A percentile compares a stretch with the other conserved stretches of the same genome.
Conservation (phyloP, 2,113 vertebrate species). For the Corythoichthys haematopterus region DNA sequence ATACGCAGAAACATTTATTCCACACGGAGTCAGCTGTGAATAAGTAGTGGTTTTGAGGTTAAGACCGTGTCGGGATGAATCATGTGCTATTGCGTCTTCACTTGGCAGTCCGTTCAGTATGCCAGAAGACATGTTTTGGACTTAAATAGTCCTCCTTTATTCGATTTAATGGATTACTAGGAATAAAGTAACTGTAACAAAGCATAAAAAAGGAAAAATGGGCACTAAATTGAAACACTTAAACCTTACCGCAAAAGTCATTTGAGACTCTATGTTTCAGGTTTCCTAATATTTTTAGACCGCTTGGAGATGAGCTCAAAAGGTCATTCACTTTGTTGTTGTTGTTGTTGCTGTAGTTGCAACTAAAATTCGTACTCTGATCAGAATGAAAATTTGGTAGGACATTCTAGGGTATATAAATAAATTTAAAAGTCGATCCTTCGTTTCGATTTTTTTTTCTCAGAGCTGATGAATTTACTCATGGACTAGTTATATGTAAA, state of each 20-base stretch:
- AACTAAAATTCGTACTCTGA: too few species aligned
- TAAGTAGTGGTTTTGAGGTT: background rate
- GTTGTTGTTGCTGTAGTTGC: too few species aligned
- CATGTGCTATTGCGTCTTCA: background rate
- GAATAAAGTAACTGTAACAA: background rate
- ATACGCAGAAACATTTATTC: slow-evolving; percentile 8
- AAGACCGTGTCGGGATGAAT: background rate
- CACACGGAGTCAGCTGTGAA: slow-evolving; percentile 1
- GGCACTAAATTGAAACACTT: background rate
- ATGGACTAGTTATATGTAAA: too few species aligned
- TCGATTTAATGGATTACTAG: background rate
- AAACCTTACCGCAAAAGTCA: background rate
- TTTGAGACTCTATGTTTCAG: background rate
- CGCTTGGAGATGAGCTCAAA: too few species aligned
- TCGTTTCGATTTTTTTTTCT: too few species aligned
- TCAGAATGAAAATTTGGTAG: too few species aligned
- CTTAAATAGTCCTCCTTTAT: background rate
- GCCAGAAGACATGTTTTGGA: background rate
- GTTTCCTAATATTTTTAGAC: background rate
- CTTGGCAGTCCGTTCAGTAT: background rate
- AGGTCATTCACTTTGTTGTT: too few species aligned
- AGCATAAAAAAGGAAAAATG: background rate
- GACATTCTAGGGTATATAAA: too few species aligned
- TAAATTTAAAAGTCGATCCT: too few species aligned
- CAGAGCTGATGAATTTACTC: too few species aligned